phyloP scores from a whole-genome alignment of 2,797 vertebrate genomes.

The Pogonophryne albipinna region DNA sequence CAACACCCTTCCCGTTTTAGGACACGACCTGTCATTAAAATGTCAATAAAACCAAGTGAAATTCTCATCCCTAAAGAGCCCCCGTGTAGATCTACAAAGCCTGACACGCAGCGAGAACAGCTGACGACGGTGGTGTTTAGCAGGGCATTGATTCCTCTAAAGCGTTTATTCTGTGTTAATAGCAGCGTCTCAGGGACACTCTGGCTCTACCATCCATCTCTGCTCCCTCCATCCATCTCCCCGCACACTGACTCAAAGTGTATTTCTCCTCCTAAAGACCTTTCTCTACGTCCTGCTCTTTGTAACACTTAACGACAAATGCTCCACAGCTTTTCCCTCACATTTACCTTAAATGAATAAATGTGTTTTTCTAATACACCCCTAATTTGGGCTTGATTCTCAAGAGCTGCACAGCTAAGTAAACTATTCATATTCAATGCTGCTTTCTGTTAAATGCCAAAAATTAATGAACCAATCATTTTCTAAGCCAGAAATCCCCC shows the following conservation, averaged over 20 bases:
- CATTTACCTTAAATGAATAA: slow-evolving; percentile 11
- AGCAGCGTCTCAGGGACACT: slow-evolving; percentile 59
- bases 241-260: background rate
- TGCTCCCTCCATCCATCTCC: slow-evolving; percentile 31
- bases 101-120: slow-evolving; percentile 24
- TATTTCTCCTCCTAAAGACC: slow-evolving; percentile 30
- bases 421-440: too few species aligned
- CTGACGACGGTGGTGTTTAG: slow-evolving; percentile 61
- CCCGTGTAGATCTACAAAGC: slow-evolving; percentile 27
- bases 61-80: slow-evolving; percentile 23
- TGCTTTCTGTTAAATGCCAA: background rate
- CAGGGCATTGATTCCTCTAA: slow-evolving; percentile 70
- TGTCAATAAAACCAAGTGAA: slow-evolving; percentile 39
- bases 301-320: slow-evolving; percentile 7
- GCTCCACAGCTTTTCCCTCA: background rate
- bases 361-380: slow-evolving; percentile 6
- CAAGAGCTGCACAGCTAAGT: background rate
- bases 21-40: slow-evolving; percentile 41
- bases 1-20: slow-evolving; percentile 21
- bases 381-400: background rate
- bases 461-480: background rate
- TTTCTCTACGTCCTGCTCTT: slow-evolving; percentile 8
- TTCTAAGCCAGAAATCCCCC: too few species aligned
- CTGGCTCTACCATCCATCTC: slow-evolving; percentile 61
- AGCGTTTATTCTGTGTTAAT: slow-evolving; percentile 77